These are phyloP conservation scores for Pterostichus madidus DNA, from an alignment of 2,888 invertebrate genomes.

Conservation along the genomic window DNA sequence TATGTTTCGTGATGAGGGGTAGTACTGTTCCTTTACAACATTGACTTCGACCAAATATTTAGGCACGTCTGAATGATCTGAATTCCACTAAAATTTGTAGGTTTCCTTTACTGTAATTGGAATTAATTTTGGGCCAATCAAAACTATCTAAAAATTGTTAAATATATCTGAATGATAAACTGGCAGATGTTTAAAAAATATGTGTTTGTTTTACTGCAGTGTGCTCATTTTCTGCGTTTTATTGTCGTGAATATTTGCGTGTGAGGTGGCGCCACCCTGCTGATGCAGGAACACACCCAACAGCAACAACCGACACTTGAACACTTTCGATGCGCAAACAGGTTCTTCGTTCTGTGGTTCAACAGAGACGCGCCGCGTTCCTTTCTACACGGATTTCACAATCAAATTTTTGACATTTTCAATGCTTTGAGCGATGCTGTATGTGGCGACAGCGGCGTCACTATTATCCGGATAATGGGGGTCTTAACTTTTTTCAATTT, in stretches of 20 bases:
- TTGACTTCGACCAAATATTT: too few species aligned
- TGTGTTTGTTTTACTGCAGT: neutral
- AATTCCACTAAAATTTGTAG: too few species aligned
- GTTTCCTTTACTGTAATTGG: too few species aligned
- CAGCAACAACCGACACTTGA: neutral
- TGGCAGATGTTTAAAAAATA: too few species aligned
- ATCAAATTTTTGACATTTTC: conserved; percentile 66
- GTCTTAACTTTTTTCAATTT: too few species aligned
- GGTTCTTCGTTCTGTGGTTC: conserved; percentile 28
- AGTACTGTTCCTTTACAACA: too few species aligned
- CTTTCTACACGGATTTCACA: conserved; percentile 66
- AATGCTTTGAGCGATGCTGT: conserved; percentile 39
- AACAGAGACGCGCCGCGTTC: conserved; percentile 53
- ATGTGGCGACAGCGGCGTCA: conserved; percentile 56
- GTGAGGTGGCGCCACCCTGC: conserved; percentile 49
- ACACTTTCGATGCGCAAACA: conserved; percentile 65
- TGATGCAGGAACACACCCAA: conserved; percentile 38
- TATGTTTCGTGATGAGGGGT: too few species aligned
- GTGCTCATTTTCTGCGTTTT: neutral
- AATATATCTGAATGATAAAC: too few species aligned
- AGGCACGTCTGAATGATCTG: too few species aligned
- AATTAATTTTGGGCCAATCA: too few species aligned
- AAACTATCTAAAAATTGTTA: too few species aligned
- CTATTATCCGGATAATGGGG: neutral
- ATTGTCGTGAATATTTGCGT: neutral